Conservation (phyloP, 2,797 vertebrate genomes). For the Manis crassicaudata region DNA sequence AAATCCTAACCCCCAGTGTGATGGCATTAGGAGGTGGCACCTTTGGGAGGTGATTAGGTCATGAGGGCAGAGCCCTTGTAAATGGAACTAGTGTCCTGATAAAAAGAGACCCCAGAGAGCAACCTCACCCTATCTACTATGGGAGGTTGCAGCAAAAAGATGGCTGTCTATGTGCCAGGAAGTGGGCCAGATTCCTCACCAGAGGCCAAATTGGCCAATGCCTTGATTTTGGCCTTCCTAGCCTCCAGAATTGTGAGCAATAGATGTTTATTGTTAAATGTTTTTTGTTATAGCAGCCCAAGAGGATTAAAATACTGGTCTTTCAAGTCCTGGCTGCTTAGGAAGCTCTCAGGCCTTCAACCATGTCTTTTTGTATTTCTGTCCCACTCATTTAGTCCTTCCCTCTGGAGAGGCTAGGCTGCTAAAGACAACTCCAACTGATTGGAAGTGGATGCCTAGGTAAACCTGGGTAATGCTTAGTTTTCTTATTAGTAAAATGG, state of each 20-base stretch:
- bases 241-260: not conserved
- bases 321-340: slow-evolving; percentile 24
- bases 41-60: not conserved
- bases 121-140: not conserved
- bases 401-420: not conserved
- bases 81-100: not conserved
- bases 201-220: not conserved
- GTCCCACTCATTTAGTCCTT: not conserved
- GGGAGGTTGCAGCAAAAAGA: not conserved
- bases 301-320: not conserved
- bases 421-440: not conserved
- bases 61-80: not conserved
- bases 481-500: not conserved
- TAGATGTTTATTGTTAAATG: not conserved
- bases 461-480: not conserved
- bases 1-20: not conserved
- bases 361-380: not conserved
- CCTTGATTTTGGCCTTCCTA: not conserved
- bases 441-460: not conserved
- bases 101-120: not conserved
- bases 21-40: not conserved
- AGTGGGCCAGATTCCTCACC: not conserved
- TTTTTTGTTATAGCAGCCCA: not conserved
- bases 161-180: not conserved
- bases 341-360: slow-evolving; percentile 9